Evolutionary conservation across 2,888 invertebrate genomes (phyloP).

Genomic region (Ommatoiulus sabulosus): DNA sequence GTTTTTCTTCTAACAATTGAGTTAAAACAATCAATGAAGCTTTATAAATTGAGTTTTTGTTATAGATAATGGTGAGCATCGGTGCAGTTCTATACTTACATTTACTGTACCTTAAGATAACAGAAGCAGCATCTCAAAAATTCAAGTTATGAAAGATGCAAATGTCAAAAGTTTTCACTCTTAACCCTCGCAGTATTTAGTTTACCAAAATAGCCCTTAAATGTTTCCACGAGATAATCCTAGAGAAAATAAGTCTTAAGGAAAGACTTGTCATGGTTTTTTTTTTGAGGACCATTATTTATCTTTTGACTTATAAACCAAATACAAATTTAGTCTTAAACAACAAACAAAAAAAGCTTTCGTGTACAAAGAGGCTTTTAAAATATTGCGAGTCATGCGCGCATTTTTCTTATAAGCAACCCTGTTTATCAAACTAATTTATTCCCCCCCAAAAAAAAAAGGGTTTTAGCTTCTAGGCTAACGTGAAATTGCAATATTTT

Average conservation of each 20-base stretch:
- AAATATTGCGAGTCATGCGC: constrained; percentile 14
- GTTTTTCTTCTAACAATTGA: too few species aligned
- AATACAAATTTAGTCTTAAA: constrained; percentile 24
- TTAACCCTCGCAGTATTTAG: not conserved
- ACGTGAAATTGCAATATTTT: constrained; percentile 24
- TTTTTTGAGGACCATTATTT: not conserved
- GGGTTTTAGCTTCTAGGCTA: not conserved
- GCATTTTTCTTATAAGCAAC: not conserved
- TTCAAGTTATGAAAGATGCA: too few species aligned
- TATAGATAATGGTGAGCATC: too few species aligned
- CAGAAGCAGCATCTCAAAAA: too few species aligned
- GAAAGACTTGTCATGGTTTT: not conserved
- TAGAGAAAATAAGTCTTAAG: not conserved
- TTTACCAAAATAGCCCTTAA: not conserved
- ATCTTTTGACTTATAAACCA: not conserved
- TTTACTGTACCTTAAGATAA: too few species aligned
- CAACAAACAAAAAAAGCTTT: not conserved
- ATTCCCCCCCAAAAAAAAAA: not conserved
- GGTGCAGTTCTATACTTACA: too few species aligned
- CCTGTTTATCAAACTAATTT: not conserved
- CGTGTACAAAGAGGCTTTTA: not conserved
- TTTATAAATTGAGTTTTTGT: too few species aligned
- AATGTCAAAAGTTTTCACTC: not conserved
- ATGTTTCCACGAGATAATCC: not conserved
- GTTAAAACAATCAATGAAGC: too few species aligned